A percentile compares a stretch with the other conserved stretches of the same genome.
phyloP scores from a whole-genome alignment of 2,888 invertebrate genomes.

The Ischnura elegans region DNA sequence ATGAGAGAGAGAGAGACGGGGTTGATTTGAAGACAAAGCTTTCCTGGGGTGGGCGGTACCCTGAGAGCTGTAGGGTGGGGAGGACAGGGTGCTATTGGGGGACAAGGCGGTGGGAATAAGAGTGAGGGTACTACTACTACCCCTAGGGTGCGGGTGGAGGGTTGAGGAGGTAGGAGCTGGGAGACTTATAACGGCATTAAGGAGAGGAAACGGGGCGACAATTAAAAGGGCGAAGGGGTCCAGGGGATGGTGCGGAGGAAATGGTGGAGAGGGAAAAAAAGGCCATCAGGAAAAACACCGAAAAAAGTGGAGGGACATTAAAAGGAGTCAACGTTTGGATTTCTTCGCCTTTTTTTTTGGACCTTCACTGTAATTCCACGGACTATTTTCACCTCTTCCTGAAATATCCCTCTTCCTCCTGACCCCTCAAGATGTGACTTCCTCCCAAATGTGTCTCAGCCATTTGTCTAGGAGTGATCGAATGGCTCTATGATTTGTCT shows the following conservation, averaged over 20 bases:
- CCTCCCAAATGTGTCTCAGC: not conserved
- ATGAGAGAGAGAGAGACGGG: constrained; percentile 43
- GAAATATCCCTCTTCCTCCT: not conserved
- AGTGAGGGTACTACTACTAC: constrained; percentile 34
- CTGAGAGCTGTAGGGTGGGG: not conserved
- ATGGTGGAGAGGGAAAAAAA: constrained; percentile 44
- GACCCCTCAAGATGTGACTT: not conserved
- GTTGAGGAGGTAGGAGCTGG: not conserved
- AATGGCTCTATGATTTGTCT: too few relatives aligned
- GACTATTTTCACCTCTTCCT: not conserved
- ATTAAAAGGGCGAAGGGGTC: constrained; percentile 30
- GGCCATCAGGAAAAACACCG: not conserved
- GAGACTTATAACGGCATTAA: constrained; percentile 66
- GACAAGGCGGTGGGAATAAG: not conserved
- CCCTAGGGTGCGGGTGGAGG: not conserved
- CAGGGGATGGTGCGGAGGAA: not conserved
- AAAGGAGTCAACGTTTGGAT: constrained; percentile 65
- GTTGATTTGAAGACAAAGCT: constrained; percentile 33
- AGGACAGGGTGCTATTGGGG: not conserved
- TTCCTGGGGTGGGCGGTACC: constrained; percentile 12
- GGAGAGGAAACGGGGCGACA: constrained; percentile 56
- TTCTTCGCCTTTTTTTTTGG: constrained; percentile 45
- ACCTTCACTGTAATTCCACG: not conserved
- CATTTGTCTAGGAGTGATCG: not conserved
- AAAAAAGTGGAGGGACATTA: constrained; percentile 41